These are phyloP conservation scores for Chaetodon auriga DNA, from an alignment of 2,113 vertebrate genomes.

Conservation along the genomic window DNA sequence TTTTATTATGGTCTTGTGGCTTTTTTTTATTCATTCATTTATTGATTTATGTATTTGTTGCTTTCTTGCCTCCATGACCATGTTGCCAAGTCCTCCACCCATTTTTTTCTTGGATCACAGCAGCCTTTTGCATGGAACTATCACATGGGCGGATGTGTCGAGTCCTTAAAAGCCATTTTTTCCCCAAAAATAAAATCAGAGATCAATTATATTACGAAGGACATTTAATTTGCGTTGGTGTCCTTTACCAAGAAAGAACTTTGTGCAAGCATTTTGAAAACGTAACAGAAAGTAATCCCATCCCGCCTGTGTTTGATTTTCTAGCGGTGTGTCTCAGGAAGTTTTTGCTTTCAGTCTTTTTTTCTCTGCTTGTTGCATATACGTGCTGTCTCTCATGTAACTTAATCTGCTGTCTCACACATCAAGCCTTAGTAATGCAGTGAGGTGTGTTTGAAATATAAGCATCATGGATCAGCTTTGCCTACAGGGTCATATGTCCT, in stretches of 20 bases:
- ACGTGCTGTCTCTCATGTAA: constrained; percentile 10
- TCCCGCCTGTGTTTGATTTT: not conserved
- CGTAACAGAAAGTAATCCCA: not conserved
- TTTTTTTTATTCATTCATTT: not conserved
- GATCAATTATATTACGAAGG: not conserved
- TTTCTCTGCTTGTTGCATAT: not conserved
- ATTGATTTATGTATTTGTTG: not conserved
- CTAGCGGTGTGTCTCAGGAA: not conserved
- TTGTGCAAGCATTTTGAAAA: not conserved
- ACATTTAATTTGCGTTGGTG: not conserved
- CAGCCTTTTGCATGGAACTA: not conserved
- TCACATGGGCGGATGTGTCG: not conserved
- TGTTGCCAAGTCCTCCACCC: not conserved
- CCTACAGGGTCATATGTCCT: constrained; percentile 16
- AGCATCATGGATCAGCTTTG: constrained; percentile 31
- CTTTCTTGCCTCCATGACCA: not conserved
- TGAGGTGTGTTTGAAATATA: constrained; percentile 25
- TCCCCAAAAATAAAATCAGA: not conserved
- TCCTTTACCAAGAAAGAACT: not conserved
- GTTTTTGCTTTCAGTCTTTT: not conserved
- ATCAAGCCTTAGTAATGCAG: not conserved
- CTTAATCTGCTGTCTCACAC: not conserved
- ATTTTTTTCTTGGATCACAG: not conserved
- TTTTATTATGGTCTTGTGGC: not conserved
- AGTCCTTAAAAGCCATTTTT: not conserved